A percentile compares a stretch with the other conserved stretches of the same genome.
Conservation (phyloP, 2,888 invertebrate species). For the Spodoptera littoralis region DNA sequence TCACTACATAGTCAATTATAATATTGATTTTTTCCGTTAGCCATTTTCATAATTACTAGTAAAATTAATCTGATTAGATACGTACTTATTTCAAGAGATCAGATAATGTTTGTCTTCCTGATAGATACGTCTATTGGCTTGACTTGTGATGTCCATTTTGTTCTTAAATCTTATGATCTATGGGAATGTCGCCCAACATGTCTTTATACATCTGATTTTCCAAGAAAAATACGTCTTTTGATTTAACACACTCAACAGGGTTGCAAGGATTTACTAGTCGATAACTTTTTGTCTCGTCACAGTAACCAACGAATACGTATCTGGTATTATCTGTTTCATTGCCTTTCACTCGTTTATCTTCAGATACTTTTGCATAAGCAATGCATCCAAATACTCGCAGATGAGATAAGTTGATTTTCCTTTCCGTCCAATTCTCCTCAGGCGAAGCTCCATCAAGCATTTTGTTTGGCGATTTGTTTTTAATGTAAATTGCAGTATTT, state of each 20-base stretch:
- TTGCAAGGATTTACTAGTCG: slow-evolving; percentile 26
- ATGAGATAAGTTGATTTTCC: slow-evolving; percentile 12
- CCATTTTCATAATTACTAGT: too few species aligned
- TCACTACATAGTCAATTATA: too few species aligned
- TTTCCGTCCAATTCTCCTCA: slow-evolving; percentile 22
- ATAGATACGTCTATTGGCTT: too few species aligned
- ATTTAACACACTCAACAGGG: background rate
- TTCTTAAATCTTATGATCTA: too few species aligned
- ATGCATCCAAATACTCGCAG: slow-evolving; percentile 28
- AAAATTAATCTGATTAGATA: too few species aligned
- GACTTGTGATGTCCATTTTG: too few species aligned
- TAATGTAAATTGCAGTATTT: slow-evolving; percentile 17
- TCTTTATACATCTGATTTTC: background rate
- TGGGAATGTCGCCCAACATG: too few species aligned
- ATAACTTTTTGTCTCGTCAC: slow-evolving; percentile 52
- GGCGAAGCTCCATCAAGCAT: slow-evolving; percentile 15
- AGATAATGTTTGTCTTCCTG: too few species aligned
- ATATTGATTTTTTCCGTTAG: too few species aligned
- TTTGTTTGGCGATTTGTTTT: slow-evolving; percentile 18
- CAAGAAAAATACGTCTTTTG: background rate
- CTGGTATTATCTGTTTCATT: slow-evolving; percentile 20
- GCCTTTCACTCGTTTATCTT: slow-evolving; percentile 7
- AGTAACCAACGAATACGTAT: slow-evolving; percentile 39
- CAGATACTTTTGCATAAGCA: slow-evolving; percentile 7
- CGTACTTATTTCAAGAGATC: too few species aligned